Evolutionary conservation across 2,888 invertebrate species (phyloP), one percentile per base, ranked within the genome.

Genomic region (Plagiodera versicolora): DNA sequence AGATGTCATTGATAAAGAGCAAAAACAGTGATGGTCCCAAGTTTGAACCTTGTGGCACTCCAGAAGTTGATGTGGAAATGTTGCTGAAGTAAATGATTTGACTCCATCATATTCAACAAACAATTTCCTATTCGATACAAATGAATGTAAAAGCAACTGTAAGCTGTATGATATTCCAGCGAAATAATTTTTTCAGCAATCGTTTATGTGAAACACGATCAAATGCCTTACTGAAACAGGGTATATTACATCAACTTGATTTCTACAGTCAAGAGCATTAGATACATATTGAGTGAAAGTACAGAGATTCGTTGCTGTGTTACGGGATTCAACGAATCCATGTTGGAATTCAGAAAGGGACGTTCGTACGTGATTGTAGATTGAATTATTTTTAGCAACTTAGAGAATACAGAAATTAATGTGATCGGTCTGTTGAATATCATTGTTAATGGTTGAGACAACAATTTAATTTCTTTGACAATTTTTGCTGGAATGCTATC

Each of bases 271-370:
- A 10, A 67, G 5, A 28, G 52, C 60, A n/a, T 61, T 28, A 8
- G 58, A 57, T 30, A 67, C 46, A 17, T 47, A 51, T 18, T 60
- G 17, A n/a, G 61, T 52, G 20, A 66, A 46, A 54, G 14, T 20
- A 39, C 50, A 18, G 9, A 68, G 47, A 53, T 66, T 66, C 24
- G 66, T 63, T 16, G 51, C 51, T n/a, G 67, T 61, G 14, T 63
- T 60, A 16, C 14, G n/a, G 16, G 17, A 28, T 32, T 28, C 10
- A 28, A 51, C 32, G 16, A 51, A 45, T 19, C 48, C 48, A 20
- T 48, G 48, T 48, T 48, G 48, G 11, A 48, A 48, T 48, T 48
- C 20, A 5, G 19, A 19, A 20, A 48, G 19, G 8, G 48, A 48
- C 10, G 1, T 1, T 2, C 20, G 6, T 20, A 48, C 48, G 20